Percentiles rank a stretch among this genome's conserved stretches.
phyloP scores from a whole-genome alignment of 2,888 invertebrate genomes.

The Parthenolecanium corni region DNA sequence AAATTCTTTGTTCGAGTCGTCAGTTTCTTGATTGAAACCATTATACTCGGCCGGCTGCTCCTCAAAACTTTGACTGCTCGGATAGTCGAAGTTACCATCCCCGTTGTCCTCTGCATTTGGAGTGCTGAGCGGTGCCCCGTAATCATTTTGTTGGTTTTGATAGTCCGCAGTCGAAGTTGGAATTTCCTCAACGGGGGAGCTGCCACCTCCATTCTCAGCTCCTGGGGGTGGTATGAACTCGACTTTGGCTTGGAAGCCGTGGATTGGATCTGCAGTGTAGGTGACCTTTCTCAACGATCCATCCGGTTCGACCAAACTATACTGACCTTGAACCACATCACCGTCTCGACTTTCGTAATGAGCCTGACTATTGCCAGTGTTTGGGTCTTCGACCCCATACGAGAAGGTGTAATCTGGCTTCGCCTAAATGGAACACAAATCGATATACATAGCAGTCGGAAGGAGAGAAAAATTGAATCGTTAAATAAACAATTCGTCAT shows the following conservation, averaged over 20 bases:
- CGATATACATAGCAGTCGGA: background rate
- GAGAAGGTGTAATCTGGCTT: conserved; percentile 64
- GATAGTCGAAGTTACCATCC: conserved; percentile 2
- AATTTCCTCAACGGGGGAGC: too few species aligned
- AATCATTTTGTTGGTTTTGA: too few species aligned
- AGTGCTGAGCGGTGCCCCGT: too few species aligned
- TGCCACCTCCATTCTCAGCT: too few species aligned
- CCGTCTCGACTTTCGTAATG: conserved; percentile 61
- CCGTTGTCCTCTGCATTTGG: too few species aligned
- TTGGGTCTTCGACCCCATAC: conserved; percentile 63
- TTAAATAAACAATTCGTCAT: too few species aligned
- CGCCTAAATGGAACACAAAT: conserved; percentile 48
- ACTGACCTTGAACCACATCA: conserved; percentile 59
- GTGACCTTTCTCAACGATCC: conserved; percentile 59
- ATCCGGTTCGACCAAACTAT: conserved; percentile 60
- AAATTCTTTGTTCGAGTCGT: background rate
- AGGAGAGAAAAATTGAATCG: background rate
- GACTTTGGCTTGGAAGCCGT: conserved; percentile 55
- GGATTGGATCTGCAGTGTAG: conserved; percentile 59
- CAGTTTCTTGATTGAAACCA: background rate
- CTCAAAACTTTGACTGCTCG: too few species aligned
- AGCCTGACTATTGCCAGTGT: conserved; percentile 58
- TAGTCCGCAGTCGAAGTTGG: too few species aligned
- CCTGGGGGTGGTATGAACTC: conserved; percentile 39
- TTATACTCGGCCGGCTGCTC: too few species aligned